phyloP scores from a whole-genome alignment of 2,888 invertebrate genomes.

The Cacoxenus indagator region DNA sequence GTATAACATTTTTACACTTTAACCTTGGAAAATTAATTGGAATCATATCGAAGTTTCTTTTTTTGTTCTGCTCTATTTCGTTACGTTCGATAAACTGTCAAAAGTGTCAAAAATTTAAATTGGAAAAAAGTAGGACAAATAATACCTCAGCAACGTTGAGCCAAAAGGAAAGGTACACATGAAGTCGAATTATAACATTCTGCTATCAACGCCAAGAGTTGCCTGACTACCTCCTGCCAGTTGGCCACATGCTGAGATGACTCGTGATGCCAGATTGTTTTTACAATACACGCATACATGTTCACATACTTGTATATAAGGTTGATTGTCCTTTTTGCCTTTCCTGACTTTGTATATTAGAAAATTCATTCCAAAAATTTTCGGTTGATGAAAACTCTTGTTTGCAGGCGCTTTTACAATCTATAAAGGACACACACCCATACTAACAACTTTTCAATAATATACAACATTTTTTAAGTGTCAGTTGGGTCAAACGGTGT shows the following conservation, averaged over 20 bases:
- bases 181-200: background rate
- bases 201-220: constrained; percentile 13
- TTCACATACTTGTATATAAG: background rate
- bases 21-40: background rate
- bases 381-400: background rate
- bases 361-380: background rate
- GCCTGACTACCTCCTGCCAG: no score
- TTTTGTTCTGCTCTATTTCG: no score
- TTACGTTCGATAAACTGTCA: constrained; percentile 57
- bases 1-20: background rate
- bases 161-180: no score
- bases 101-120: constrained; percentile 63
- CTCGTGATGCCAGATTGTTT: constrained; percentile 55
- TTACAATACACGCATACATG: constrained; percentile 42
- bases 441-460: background rate
- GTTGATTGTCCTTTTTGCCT: background rate
- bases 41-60: background rate
- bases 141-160: background rate
- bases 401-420: background rate
- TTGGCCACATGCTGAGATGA: background rate
- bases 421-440: background rate
- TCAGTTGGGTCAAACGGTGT: constrained; percentile 16
- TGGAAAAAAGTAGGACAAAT: constrained; percentile 29
- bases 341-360: background rate
- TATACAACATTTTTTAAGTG: constrained; percentile 11